Conservation (phyloP, 2,797 vertebrate species). For the Urophycis tenuis region DNA sequence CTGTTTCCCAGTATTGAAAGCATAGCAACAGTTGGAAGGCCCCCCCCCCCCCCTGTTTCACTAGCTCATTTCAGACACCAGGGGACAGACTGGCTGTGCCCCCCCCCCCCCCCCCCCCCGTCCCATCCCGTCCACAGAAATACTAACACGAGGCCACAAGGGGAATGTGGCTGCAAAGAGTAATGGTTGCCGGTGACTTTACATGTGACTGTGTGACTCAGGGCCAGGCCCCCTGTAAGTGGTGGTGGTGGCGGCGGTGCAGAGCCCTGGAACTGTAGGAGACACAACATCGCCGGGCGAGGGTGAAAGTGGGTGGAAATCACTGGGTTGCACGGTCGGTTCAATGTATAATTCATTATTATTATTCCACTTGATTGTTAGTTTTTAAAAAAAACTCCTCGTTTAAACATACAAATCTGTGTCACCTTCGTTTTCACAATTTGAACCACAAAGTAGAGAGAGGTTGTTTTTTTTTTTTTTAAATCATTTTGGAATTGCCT, state of each 20-base stretch:
- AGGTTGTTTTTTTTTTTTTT: neutral
- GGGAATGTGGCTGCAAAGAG: neutral
- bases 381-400: neutral
- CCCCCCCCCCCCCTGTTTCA: neutral
- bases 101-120: neutral
- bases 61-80: neutral
- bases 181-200: neutral
- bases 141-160: neutral
- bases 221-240: neutral
- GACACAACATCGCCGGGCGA: neutral
- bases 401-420: neutral
- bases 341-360: neutral
- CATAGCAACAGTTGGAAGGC: neutral
- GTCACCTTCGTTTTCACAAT: neutral
- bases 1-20: neutral
- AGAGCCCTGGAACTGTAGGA: neutral
- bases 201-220: too few species aligned
- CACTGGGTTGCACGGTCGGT: neutral
- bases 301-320: neutral
- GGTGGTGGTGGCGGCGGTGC: neutral
- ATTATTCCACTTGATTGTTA: neutral
- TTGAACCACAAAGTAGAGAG: neutral
- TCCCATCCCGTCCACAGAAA: neutral
- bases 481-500: neutral
- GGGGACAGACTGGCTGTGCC: neutral